Evolutionary conservation across 2,888 invertebrate genomes (phyloP).

Genomic region (Drosophila yooni): DNA sequence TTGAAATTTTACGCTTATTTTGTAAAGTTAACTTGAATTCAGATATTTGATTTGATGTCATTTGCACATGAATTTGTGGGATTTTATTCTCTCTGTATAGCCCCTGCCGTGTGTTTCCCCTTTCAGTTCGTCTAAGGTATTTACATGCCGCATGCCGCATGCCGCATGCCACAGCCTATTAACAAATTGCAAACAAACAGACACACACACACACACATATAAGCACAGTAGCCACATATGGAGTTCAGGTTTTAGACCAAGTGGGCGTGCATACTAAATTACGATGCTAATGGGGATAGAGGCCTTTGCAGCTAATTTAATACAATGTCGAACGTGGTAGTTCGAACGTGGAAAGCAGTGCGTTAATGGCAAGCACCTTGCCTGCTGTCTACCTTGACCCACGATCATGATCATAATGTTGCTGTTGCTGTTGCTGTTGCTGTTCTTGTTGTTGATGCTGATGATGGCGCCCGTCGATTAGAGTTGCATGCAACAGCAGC

Average conservation of each 20-base stretch:
- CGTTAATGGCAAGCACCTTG: conserved; percentile 70
- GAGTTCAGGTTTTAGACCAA: conserved; percentile 17
- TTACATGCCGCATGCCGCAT: conserved; percentile 78
- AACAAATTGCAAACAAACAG: conserved; percentile 79
- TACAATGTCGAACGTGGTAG: conserved; percentile 30
- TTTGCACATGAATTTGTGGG: not conserved
- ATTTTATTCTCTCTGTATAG: not conserved
- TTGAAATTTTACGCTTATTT: not conserved
- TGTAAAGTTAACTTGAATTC: not conserved
- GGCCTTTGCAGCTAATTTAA: conserved; percentile 62
- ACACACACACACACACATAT: conserved; percentile 10
- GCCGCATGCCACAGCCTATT: conserved; percentile 78
- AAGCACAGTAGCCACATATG: conserved; percentile 28
- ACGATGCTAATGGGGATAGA: conserved; percentile 72
- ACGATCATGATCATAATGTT: conserved; percentile 40
- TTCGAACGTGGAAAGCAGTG: conserved; percentile 60
- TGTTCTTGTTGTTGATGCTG: conserved; percentile 36
- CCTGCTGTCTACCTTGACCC: conserved; percentile 67
- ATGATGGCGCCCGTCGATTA: conserved; percentile 76
- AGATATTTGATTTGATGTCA: not conserved
- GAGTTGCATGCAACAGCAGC: conserved; percentile 73
- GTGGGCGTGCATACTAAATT: conserved; percentile 78
- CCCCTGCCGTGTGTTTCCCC: not conserved
- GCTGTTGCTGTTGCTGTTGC: conserved; percentile 11
- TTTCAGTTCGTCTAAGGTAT: conserved; percentile 45